A percentile compares a stretch with the other conserved stretches of the same genome.
These are phyloP conservation scores for Lepidurus apus DNA, from an alignment of 1,140 invertebrate species.

Conservation along the genomic window DNA sequence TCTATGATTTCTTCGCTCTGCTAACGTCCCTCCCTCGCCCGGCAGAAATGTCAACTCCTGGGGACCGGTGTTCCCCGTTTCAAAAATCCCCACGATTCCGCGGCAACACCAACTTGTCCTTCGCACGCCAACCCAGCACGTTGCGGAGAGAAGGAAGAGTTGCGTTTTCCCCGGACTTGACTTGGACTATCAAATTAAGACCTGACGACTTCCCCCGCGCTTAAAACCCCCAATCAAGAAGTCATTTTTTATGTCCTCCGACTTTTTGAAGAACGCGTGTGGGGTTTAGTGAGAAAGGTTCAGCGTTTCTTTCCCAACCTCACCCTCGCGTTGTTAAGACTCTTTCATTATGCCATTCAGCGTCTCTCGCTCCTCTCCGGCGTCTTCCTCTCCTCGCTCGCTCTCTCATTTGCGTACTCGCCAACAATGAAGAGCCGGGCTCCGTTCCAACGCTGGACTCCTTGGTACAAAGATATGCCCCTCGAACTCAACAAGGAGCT, in stretches of 20 bases:
- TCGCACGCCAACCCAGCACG: neutral
- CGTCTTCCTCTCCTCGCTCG: neutral
- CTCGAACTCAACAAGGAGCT: conserved; percentile 19
- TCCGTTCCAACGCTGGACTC: conserved; percentile 13
- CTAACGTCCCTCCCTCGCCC: conserved; percentile 11
- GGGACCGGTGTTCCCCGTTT: conserved; percentile 26
- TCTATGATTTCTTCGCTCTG: neutral
- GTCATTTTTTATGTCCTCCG: neutral
- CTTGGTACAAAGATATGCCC: neutral
- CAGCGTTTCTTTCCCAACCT: neutral
- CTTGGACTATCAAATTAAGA: conserved; percentile 3
- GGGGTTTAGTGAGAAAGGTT: neutral
- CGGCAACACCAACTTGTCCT: neutral
- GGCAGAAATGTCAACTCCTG: neutral
- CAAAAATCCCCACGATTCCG: conserved; percentile 28
- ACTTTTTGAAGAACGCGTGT: neutral
- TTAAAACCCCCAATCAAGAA: conserved; percentile 1
- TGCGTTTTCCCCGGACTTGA: neutral
- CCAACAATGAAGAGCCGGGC: neutral
- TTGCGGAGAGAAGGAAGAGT: neutral
- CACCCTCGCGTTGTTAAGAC: neutral
- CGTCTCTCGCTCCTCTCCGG: neutral
- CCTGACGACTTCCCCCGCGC: neutral
- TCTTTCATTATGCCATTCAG: conserved; percentile 9
- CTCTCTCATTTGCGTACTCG: conserved; percentile 20